phyloP scores from a whole-genome alignment of 2,888 invertebrate genomes.

The Brenthis hecate region DNA sequence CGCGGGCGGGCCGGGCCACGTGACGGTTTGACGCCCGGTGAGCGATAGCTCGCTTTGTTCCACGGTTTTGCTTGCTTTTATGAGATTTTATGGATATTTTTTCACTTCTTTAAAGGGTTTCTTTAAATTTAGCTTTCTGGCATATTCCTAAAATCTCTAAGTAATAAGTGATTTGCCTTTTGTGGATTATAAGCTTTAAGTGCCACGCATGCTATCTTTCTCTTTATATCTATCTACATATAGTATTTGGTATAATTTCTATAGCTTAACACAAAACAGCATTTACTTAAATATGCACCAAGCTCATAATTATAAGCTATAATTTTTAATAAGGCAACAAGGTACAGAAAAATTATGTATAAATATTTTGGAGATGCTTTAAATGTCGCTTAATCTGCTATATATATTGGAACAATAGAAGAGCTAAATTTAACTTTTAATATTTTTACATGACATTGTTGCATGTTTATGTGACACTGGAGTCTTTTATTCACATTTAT shows the following conservation, averaged over 20 bases:
- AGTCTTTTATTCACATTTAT: slow-evolving; percentile 16
- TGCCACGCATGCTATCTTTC: slow-evolving; percentile 9
- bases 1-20: slow-evolving; percentile 71
- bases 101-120: neutral
- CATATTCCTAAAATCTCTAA: slow-evolving; percentile 24
- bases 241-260: neutral
- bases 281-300: slow-evolving; percentile 15
- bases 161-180: neutral
- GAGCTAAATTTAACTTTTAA: slow-evolving; percentile 1
- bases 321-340: slow-evolving; percentile 1
- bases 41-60: slow-evolving; percentile 46
- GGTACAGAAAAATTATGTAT: neutral
- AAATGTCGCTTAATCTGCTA: slow-evolving; percentile 23
- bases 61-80: slow-evolving; percentile 21
- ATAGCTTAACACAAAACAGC: neutral
- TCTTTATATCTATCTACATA: neutral
- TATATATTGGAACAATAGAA: slow-evolving; percentile 1
- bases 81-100: slow-evolving; percentile 29
- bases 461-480: slow-evolving; percentile 17
- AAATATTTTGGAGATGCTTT: slow-evolving; percentile 10
- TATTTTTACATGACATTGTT: slow-evolving; percentile 7
- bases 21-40: slow-evolving; percentile 81
- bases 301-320: neutral
- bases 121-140: neutral
- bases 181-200: slow-evolving; percentile 12